phyloP scores from a whole-genome alignment of 2,113 vertebrate species.

The Panthera leo region DNA sequence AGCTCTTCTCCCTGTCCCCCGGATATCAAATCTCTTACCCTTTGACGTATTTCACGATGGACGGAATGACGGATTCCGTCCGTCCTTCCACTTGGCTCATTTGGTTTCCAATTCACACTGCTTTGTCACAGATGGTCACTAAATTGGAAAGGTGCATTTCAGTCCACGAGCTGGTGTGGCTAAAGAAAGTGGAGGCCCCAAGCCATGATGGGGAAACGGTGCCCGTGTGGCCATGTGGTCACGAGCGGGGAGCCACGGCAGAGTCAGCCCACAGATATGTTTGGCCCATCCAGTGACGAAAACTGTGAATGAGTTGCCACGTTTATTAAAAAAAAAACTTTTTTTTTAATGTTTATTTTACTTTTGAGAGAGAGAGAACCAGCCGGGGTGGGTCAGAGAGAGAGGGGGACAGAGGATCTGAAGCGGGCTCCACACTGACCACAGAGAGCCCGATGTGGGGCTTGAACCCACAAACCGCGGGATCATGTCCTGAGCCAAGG shows the following conservation, averaged over 20 bases:
- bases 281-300: neutral
- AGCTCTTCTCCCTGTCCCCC: fast-evolving
- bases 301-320: neutral
- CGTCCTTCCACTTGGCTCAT: neutral
- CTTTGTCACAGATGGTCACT: neutral
- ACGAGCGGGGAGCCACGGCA: neutral
- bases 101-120: neutral
- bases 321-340: neutral
- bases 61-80: neutral
- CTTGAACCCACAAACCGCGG: too few species aligned
- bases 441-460: too few species aligned
- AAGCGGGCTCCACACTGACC: too few species aligned
- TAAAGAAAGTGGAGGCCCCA: neutral
- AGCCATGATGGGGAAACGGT: neutral
- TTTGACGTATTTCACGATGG: neutral
- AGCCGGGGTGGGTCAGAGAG: too few species aligned
- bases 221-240: fast-evolving
- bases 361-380: too few species aligned
- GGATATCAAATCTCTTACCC: neutral
- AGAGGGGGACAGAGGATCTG: too few species aligned
- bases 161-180: neutral
- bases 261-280: neutral
- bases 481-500: too few species aligned
- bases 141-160: neutral
- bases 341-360: too few species aligned